Percentiles rank a stretch among this genome's conserved stretches.
phyloP scores from a whole-genome alignment of 2,797 vertebrate genomes.

The Esox masquinongy region DNA sequence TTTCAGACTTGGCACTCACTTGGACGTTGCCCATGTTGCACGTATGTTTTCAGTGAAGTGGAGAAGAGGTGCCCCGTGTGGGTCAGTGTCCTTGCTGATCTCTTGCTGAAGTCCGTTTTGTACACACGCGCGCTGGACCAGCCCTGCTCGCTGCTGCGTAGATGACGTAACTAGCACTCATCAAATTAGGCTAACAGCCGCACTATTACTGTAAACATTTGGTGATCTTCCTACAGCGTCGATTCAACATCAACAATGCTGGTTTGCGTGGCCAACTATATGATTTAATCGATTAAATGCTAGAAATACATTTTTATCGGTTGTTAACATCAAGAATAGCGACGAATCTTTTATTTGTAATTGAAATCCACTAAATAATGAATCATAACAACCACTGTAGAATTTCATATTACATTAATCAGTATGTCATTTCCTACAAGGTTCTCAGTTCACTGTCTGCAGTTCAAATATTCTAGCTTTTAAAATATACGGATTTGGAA shows the following conservation, averaged over 20 bases:
- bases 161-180: conserved; percentile 52
- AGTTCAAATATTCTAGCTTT: not conserved
- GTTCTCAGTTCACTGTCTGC: not conserved
- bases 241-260: not conserved
- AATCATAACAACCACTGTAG: not conserved
- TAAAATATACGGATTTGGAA: not conserved
- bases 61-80: not conserved
- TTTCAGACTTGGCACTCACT: conserved; percentile 55
- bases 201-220: not conserved
- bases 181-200: not conserved
- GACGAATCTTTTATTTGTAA: not conserved
- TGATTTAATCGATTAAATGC: not conserved
- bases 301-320: not conserved
- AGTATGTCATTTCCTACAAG: not conserved
- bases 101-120: not conserved
- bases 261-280: not conserved
- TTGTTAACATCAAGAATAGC: not conserved
- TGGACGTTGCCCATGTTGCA: conserved; percentile 76
- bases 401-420: not conserved
- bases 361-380: not conserved
- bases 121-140: conserved; percentile 21
- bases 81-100: not conserved
- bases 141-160: conserved; percentile 45
- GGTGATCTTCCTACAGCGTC: not conserved
- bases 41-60: conserved; percentile 4